These are phyloP conservation scores for Cottus gobio DNA, from an alignment of 2,113 vertebrate genomes.

Conservation along the genomic window DNA sequence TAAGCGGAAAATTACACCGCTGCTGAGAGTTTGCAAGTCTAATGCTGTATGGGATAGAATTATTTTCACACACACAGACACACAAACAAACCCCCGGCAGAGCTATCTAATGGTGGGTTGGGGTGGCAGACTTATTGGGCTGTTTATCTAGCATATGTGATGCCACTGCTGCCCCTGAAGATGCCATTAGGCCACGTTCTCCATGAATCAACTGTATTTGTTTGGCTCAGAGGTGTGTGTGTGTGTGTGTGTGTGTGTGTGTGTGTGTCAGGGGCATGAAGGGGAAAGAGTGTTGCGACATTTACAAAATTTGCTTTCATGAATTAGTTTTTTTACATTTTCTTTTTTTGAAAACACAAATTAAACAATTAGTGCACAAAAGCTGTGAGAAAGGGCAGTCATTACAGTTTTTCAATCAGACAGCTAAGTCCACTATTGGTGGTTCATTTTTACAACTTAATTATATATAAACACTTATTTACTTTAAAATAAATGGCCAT, in stretches of 20 bases:
- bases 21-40: slow-evolving; percentile 32
- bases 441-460: background rate
- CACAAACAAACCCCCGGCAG: slow-evolving; percentile 21
- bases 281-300: background rate
- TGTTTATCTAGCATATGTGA: slow-evolving; percentile 48
- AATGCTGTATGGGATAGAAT: slow-evolving; percentile 20
- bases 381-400: background rate
- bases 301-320: slow-evolving; percentile 1
- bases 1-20: slow-evolving; percentile 62
- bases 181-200: slow-evolving; percentile 46
- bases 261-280: background rate
- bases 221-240: slow-evolving; percentile 1
- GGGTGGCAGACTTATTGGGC: slow-evolving; percentile 47
- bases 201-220: slow-evolving; percentile 68
- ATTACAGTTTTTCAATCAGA: background rate
- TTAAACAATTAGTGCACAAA: slow-evolving; percentile 7
- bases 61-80: background rate
- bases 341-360: background rate
- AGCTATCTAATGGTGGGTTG: slow-evolving; percentile 10
- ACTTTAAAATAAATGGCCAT: background rate
- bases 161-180: slow-evolving; percentile 37
- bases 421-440: background rate
- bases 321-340: too few relatives aligned
- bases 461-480: background rate
- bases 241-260: background rate